Percentiles rank a stretch among this genome's conserved stretches.
Evolutionary conservation across 2,888 invertebrate genomes (phyloP).

Genomic region (Sceliomorpha sp.): DNA sequence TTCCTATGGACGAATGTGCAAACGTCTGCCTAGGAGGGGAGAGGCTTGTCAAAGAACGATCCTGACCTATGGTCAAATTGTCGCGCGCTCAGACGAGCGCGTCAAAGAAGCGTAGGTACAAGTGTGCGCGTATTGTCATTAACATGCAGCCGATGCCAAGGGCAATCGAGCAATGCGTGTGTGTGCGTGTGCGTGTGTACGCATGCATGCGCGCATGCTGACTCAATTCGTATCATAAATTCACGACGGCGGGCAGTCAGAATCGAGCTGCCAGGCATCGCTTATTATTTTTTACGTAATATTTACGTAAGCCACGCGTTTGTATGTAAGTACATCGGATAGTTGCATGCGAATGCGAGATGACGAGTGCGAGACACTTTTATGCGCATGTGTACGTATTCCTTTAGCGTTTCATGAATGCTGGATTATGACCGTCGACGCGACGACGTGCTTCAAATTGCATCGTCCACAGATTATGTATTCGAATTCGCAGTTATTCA

Average conservation of each 20-base stretch:
- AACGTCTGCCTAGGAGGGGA: no score
- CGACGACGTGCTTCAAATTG: conserved; percentile 41
- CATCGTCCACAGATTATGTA: conserved; percentile 36
- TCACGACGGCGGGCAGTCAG: conserved; percentile 52
- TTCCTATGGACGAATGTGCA: no score
- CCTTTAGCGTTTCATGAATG: conserved; percentile 20
- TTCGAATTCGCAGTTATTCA: conserved; percentile 34
- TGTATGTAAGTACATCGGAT: conserved; percentile 43
- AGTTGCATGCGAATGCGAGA: conserved; percentile 39
- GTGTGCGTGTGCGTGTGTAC: conserved; percentile 14
- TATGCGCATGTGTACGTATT: conserved; percentile 17
- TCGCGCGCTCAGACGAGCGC: conserved; percentile 13
- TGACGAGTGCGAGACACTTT: conserved; percentile 19
- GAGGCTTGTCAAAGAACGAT: no score
- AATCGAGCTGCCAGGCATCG: conserved; percentile 62
- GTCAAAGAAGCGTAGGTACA: conserved; percentile 25
- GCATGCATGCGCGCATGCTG: conserved; percentile 28
- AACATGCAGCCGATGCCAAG: conserved; percentile 7
- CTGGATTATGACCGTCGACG: conserved; percentile 31
- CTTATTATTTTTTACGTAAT: conserved; percentile 77
- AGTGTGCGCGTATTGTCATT: conserved; percentile 33
- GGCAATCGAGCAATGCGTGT: conserved; percentile 9
- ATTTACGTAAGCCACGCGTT: conserved; percentile 72
- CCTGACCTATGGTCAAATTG: no score
- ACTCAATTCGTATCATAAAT: conserved; percentile 59